Base-by-base conservation (phyloP, 2,888 invertebrate species). In the Polyommatus icarus region DNA sequence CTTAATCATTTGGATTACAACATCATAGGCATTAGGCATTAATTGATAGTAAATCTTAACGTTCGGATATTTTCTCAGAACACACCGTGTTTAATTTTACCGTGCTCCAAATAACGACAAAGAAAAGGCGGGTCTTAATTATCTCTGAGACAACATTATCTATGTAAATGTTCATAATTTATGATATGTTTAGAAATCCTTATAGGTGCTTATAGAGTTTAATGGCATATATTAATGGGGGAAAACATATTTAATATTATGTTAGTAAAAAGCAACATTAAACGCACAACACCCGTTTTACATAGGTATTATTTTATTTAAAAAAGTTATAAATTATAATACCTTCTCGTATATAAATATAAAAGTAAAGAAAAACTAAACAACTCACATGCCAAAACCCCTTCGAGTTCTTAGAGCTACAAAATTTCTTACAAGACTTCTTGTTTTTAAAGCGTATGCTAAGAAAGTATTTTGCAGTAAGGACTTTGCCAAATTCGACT, bases 61-160 rank as follows among this genome's bases (percentile, higher is more conserved):
- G 24, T 10, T 61, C 24, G 12, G 24, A 12, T 61, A 24, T 61
- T 61, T 61, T 61, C 10, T 10, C 54, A 24, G 61, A 10, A 24
- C 61, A 61, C 61, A 10, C 10, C 61, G 10, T 24, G 24, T 61
- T 61, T 61, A 61, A 61, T 61, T 61, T 61, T 61, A 61, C 12
- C 24, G 24, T 12, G 61, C 61, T 24, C 61, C 12, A 61, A 61
- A 61, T 61, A 61, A 24, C 61, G 24, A 61, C 61, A 61, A 61
- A 24, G 61, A 61, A 61, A 61, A 61, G 61, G 61, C 24, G 61
- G 20, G 61, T 1, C 24, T 20, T 61, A 24, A 24, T 61, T 12
- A 24, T 57, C 32, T 76, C n/a, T 10, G 18, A 67, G 67, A 54
- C 71, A 71, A 71, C 71, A 71, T 77, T 71, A 29, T 77, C 77